Evolutionary conservation across 2,797 vertebrate genomes (phyloP).

Genomic region (Paguma larvata): DNA sequence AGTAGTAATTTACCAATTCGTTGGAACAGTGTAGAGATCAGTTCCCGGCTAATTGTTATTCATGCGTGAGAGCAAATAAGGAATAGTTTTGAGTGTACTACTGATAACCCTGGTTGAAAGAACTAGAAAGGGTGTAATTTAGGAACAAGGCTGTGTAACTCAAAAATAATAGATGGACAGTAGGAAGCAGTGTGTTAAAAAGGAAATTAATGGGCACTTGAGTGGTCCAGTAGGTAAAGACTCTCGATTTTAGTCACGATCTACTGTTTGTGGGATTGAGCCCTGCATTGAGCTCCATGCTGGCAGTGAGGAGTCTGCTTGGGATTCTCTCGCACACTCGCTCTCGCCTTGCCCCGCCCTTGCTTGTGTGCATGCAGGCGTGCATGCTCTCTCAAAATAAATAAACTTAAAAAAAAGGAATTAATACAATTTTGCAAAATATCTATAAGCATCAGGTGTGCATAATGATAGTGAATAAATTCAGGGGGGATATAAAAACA

Average conservation of each 20-base stretch:
- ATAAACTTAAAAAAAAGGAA: not conserved
- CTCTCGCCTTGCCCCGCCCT: too few species aligned
- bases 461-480: not conserved
- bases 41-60: not conserved
- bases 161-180: conserved; percentile 25
- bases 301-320: too few species aligned
- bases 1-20: conserved; percentile 17
- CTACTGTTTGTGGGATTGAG: too few species aligned
- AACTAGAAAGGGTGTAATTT: not conserved
- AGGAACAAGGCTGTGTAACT: not conserved
- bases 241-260: too few species aligned
- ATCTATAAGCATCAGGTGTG: not conserved
- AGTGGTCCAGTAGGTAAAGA: too few species aligned
- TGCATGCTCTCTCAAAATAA: too few species aligned
- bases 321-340: too few species aligned
- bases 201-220: not conserved
- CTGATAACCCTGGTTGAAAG: conserved; percentile 4
- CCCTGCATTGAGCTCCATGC: too few species aligned
- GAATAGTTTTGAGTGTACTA: not conserved
- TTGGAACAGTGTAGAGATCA: not conserved
- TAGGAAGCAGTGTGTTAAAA: not conserved
- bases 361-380: too few species aligned
- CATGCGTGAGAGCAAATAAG: not conserved
- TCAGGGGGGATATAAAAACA: not conserved
- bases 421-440: conserved; percentile 26